Base-by-base conservation (phyloP, 2,113 vertebrate genomes). In the Cichladusa arquata region DNA sequence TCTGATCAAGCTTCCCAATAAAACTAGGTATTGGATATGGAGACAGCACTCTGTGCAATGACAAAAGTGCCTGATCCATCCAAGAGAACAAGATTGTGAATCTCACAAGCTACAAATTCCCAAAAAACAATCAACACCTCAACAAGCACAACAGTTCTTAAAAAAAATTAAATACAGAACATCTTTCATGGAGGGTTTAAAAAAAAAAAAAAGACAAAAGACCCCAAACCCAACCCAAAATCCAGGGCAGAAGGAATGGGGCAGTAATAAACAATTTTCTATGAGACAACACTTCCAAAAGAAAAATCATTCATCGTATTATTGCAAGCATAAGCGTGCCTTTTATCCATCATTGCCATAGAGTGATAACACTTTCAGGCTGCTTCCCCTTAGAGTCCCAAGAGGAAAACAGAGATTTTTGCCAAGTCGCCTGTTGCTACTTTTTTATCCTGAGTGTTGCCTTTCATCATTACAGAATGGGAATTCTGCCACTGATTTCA, bases 401-500 rank as follows among this genome's bases (percentile, higher is more conserved):
- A 86, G 87, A 96, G 89, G 81, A 95, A 95, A 91, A 81, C 9
- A 94, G 45, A 84, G 70, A 71, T 40, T 91, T 93, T 91, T 94
- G 94, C 95, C 93, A 96, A 93, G 89, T 94, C 16, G 64, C 31
- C 83, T 88, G 81, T 83, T 97, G 74, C 93, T 95, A 92, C 94
- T 96, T 97, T 97, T 96, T 89, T 74, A 91, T 87, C 78, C 73
- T 34, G 62, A 82, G 31, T 54, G 65, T 85, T 95, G 93, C 78
- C 93, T 97, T 96, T 95, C 93, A 95, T 92, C 89, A 95, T 94
- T 81, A 78, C 62, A 87, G 81, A 89, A 91, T 77, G 93, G 91
- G 94, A 97, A 90, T 91, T 79, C 91, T 95, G 96, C 94, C 94
- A 97, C 79, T 82, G 51, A 89, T 96, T 90, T 97, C 91, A 93